A percentile compares a stretch with the other conserved stretches of the same genome.
Conservation (phyloP, 1,140 invertebrate genomes). For the Eumaeus atala region DNA sequence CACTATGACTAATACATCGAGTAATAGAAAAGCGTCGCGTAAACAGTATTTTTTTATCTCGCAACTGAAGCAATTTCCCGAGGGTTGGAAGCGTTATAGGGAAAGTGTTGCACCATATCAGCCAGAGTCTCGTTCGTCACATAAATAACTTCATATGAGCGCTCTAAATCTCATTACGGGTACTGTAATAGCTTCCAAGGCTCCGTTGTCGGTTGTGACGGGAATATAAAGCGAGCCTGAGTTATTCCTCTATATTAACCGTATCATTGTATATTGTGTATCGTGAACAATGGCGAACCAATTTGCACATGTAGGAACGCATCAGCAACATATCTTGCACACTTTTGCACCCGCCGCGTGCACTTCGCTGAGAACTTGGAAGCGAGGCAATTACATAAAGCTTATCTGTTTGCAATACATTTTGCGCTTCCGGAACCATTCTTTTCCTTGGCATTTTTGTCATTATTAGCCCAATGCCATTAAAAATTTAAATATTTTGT, state of each 20-base stretch:
- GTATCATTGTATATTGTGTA: slow-evolving; percentile 42
- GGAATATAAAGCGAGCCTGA: slow-evolving; percentile 68
- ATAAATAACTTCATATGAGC: slow-evolving; percentile 71
- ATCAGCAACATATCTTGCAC: neutral
- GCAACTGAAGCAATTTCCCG: neutral
- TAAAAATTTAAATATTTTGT: too few species aligned
- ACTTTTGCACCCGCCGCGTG: neutral
- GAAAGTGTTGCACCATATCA: slow-evolving; percentile 12
- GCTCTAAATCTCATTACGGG: slow-evolving; percentile 70
- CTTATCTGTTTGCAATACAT: neutral
- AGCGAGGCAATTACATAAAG: neutral
- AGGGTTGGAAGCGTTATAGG: neutral
- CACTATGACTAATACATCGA: slow-evolving; percentile 11
- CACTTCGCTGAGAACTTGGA: too few species aligned
- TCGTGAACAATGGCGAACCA: slow-evolving; percentile 25
- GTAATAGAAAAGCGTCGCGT: neutral
- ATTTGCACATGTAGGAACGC: slow-evolving; percentile 9
- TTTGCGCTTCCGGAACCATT: too few species aligned
- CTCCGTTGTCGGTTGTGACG: slow-evolving; percentile 62
- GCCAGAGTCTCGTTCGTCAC: slow-evolving; percentile 50
- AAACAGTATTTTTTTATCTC: slow-evolving; percentile 7
- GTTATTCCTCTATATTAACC: slow-evolving; percentile 64
- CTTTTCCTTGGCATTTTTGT: too few species aligned
- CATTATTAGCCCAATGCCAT: too few species aligned
- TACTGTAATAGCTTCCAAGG: slow-evolving; percentile 66